Evolutionary conservation across 1,140 invertebrate species (phyloP).

Genomic region (Choristoneura fumiferana): DNA sequence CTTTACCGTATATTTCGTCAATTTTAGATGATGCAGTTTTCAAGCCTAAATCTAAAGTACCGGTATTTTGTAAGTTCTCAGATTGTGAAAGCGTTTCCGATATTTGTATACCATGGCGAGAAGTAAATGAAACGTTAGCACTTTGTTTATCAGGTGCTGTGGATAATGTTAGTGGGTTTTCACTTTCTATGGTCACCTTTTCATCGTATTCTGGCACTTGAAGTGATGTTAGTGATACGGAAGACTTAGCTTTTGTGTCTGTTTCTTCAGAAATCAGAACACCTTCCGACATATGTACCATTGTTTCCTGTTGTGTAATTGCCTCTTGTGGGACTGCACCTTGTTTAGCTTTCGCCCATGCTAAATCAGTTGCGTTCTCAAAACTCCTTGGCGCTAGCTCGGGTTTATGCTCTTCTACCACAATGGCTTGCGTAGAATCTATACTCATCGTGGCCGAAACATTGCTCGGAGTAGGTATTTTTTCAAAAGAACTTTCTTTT

Average conservation of each 20-base stretch:
- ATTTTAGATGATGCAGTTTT: constrained; percentile 48
- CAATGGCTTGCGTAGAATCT: constrained; percentile 45
- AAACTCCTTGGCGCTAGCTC: constrained; percentile 39
- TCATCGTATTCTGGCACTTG: constrained; percentile 51
- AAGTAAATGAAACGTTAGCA: constrained; percentile 39
- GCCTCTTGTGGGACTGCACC: constrained; percentile 41
- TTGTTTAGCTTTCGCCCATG: constrained; percentile 32
- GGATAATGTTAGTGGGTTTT: constrained; percentile 35
- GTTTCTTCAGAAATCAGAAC: constrained; percentile 28
- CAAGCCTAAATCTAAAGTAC: constrained; percentile 30
- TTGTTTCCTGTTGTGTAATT: constrained; percentile 53
- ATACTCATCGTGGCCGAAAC: constrained; percentile 40
- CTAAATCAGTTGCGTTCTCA: constrained; percentile 20
- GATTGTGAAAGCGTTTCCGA: constrained; percentile 53
- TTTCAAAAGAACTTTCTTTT: constrained; percentile 46
- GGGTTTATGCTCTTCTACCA: constrained; percentile 46
- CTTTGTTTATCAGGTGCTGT: constrained; percentile 46
- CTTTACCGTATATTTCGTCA: constrained; percentile 62
- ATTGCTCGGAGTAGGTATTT: constrained; percentile 25
- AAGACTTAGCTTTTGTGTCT: constrained; percentile 29
- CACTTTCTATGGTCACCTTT: constrained; percentile 47
- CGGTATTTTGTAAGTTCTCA: constrained; percentile 44
- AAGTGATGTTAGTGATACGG: constrained; percentile 38
- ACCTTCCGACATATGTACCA: constrained; percentile 46
- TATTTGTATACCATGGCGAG: constrained; percentile 47